Base-by-base conservation (phyloP, 1,140 invertebrate genomes). In the Anoplolepis gracilipes region DNA sequence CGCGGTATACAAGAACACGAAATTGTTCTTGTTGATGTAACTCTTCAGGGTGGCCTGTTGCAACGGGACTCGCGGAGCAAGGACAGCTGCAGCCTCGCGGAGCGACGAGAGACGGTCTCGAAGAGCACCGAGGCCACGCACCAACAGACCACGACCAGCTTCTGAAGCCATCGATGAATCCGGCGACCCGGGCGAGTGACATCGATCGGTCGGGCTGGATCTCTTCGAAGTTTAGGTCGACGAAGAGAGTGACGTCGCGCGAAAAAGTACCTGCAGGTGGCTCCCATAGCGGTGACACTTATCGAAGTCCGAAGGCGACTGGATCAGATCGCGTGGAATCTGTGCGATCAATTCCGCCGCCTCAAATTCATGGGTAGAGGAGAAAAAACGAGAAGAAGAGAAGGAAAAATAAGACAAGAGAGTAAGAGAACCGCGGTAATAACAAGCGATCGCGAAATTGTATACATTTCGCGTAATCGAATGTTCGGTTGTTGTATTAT, bases 1-100 rank as follows among this genome's bases (percentile, higher is more conserved):
- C 33, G 33, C 85, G 36, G 57, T 62, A 84, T 79, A 16, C 85
- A 59, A 90, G 84, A 86, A 86, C 81, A 62, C 53, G 82, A 87
- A 91, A 90, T 89, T 91, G 88, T 92, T 93, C 92, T 93, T 91
- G 90, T 76, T 91, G 85, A 87, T 92, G 89, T 93, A 89, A 92
- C 90, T 92, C 89, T 92, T 89, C 91, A 93, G 93, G 93, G 92
- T 92, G 93, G 93, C 88, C 91, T 93, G 85, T 89, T 93, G 87
- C 92, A 92, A 86, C 92, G 91, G 86, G 92, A 93, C 59, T 87
- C 90, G 25, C 86, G 90, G 91, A 91, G 87, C 79, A 84, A 79
- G 84, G 90, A 92, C 64, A 89, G 88, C 90, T 92, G 88, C 75
- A n/a, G 78, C 49, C 53, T 81, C 22, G 53, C 67, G 53, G 67